A percentile compares a stretch with the other conserved stretches of the same genome.
phyloP scores from a whole-genome alignment of 2,888 invertebrate genomes.

The Epistrophella euchroma region DNA sequence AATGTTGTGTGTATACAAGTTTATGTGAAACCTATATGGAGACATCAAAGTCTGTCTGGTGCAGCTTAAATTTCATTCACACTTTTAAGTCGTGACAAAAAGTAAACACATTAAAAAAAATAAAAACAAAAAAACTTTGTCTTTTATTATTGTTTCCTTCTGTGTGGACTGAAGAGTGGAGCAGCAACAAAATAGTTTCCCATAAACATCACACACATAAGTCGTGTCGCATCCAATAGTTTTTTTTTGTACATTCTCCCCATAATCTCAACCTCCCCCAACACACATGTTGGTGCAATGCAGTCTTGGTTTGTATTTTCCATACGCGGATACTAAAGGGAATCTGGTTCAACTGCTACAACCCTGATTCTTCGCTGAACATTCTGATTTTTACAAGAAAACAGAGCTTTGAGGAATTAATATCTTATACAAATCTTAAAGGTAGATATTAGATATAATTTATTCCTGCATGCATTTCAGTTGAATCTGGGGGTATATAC shows the following conservation, averaged over 20 bases:
- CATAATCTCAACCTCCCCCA: constrained; percentile 10
- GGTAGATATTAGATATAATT: no score
- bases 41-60: constrained; percentile 60
- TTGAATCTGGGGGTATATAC: no score
- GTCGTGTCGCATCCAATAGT: constrained; percentile 7
- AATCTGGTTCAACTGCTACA: neutral
- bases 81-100: constrained; percentile 63
- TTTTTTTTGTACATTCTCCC: constrained; percentile 23
- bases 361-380: neutral
- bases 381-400: neutral
- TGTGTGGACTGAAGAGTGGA: constrained; percentile 12
- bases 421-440: no score
- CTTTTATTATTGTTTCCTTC: constrained; percentile 47
- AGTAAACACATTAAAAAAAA: constrained; percentile 64
- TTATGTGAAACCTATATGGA: constrained; percentile 4
- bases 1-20: constrained; percentile 3
- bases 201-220: constrained; percentile 20
- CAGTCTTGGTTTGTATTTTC: constrained; percentile 3
- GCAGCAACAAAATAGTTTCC: constrained; percentile 50
- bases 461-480: no score
- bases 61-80: constrained; percentile 66
- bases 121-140: constrained; percentile 34
- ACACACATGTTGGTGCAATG: constrained; percentile 51
- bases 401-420: no score
- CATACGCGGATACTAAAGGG: neutral